Base-by-base conservation (phyloP, 92 coral and sea anemone genomes). In the Heliopora coerulea region DNA sequence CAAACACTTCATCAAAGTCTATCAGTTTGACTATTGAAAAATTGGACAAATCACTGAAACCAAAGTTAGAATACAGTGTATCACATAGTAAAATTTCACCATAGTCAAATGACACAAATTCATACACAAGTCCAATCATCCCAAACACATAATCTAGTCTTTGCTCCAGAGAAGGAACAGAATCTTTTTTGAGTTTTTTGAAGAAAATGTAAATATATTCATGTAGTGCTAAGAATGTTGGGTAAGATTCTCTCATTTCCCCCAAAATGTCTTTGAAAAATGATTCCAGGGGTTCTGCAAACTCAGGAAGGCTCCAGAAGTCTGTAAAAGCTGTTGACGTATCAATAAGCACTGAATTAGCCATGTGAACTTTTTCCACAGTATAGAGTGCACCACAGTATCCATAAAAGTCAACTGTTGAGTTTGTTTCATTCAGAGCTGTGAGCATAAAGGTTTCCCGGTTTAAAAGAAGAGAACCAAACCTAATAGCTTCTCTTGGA, bases 61-160 rank as follows among this genome's bases (percentile, higher is more conserved):
- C 63, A 27, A 58, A 9, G n/a, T 58, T 58, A 27, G 21, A 31
- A 23, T 8, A 19, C 7, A 8, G 63, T 8, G 25, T 12, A 19
- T 58, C 63, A 32, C 63, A 58, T 32, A 17, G 25, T 0, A 21
- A 12, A 10, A 63, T 34, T 63, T 63, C 44, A 63, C 44, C 70
- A 17, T 63, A 23, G 41, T 63, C 24, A 0, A 11, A 30, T 34
- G 44, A 63, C 8, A 32, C 63, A 11, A 58, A 7, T 0, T 24
- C 37, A 33, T 58, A 58, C 12, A 58, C 32, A 21, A 27, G 15
- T 32, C 25, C 37, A 41, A 62, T 20, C 68, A 33, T 37, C 21
- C 68, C 68, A 21, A 62, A 18, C 11, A 62, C 44, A 62, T 33
- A 62, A 41, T 62, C 27, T 37, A 62, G 8, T 35, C 49, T 62